Evolutionary conservation across 2,797 vertebrate species (phyloP).

Genomic region (Onychomys arenicola): DNA sequence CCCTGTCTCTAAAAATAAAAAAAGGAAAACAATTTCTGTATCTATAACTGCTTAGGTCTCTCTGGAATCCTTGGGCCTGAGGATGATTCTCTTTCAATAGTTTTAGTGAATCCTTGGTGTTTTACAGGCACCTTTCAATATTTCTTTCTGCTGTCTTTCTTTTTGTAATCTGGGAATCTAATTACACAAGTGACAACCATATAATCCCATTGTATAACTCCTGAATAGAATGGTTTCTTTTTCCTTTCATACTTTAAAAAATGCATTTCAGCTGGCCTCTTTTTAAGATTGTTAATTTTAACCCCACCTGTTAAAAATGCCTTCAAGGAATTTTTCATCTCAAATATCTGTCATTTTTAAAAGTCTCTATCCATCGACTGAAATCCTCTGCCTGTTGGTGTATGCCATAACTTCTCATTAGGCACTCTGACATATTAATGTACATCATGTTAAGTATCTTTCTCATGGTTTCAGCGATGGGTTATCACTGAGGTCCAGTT

Average conservation of each 20-base stretch:
- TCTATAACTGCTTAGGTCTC: neutral
- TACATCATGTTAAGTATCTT: neutral
- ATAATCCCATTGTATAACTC: neutral
- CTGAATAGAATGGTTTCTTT: neutral
- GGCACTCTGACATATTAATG: neutral
- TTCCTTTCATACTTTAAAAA: conserved; percentile 29
- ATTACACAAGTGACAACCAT: neutral
- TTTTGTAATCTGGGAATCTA: neutral
- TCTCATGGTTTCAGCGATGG: neutral
- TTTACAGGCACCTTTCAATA: neutral
- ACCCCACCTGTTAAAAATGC: neutral
- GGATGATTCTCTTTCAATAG: neutral
- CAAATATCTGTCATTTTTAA: neutral
- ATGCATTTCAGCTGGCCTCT: neutral
- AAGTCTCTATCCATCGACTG: neutral
- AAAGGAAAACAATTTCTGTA: neutral
- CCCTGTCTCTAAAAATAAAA: neutral
- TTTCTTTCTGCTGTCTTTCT: neutral
- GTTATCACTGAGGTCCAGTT: neutral
- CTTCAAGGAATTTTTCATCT: neutral
- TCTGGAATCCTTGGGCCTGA: neutral
- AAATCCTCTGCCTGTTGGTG: neutral
- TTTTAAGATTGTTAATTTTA: neutral
- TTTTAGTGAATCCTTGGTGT: neutral
- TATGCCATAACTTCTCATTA: neutral